Base-by-base conservation (phyloP, 2,113 vertebrate species). In the Syngnathoides biaculeatus region DNA sequence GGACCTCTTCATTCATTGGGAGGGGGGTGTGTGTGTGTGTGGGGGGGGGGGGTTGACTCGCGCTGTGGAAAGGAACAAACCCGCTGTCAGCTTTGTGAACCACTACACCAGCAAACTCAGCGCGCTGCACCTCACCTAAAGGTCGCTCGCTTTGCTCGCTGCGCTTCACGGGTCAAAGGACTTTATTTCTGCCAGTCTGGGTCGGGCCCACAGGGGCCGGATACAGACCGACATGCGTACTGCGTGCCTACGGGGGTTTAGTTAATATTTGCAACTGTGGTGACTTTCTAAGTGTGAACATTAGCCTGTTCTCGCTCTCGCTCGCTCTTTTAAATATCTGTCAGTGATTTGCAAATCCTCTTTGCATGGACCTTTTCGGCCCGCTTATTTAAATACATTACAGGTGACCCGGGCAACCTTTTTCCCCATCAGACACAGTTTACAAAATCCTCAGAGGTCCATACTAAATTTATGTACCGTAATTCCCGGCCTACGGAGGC, bases 121-220 rank as follows among this genome's bases (percentile, higher is more conserved):
- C 2, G 5, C 15, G 52, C 76, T 68, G 72, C 66, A 74, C 74
- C 75, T 79, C 70, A 80, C 67, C 80, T 89, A 85, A 89, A 89
- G 68, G 68, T 40, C 45, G 53, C 75, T 73, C 20, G 30, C 30
- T 35, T 35, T 6, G 30, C 57, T 59, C 17, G 81, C 84, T 78
- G 81, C 71, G 85, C 80, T 89, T 88, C 85, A 87, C 86, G 81
- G 82, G 63, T 52, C 57, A 79, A 80, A 83, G 80, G 78, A 86
- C 67, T 74, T 52, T 80, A 68, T 53, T 73, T 71, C 56, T 78
- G 84, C 80, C 74, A 52, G 79, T 82, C 84, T 84, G 82, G 74
- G 72, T 76, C 70, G 7, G 26, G 73, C 62, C 88, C 72, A 67
- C 55, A 71, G 80, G 82, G 79, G 77, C 73, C 57, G 14, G 8